phyloP scores from a whole-genome alignment of 2,113 vertebrate species.

The Eudorcas thomsonii region DNA sequence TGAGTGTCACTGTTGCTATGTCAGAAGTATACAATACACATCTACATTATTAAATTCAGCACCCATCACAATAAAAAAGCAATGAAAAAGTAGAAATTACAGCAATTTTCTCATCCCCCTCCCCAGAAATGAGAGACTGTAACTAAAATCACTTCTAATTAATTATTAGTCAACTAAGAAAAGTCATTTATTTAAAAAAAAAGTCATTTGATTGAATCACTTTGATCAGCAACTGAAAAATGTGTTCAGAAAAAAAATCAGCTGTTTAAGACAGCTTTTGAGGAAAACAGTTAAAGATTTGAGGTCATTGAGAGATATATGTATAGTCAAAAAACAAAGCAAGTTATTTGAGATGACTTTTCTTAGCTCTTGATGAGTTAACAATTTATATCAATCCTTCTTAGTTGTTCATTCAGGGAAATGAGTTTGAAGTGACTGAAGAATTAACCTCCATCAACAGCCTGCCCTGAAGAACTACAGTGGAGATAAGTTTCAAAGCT shows the following conservation, averaged over 20 bases:
- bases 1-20: background rate
- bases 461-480: background rate
- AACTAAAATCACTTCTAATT: background rate
- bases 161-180: background rate
- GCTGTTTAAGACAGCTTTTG: background rate
- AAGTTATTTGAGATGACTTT: background rate
- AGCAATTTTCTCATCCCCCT: background rate
- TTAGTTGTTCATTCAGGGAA: background rate
- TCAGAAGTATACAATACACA: background rate
- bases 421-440: background rate
- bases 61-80: background rate
- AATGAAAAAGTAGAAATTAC: background rate
- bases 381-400: background rate
- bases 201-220: background rate
- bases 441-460: background rate
- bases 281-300: background rate
- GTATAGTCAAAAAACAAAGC: background rate
- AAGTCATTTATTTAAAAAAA: background rate
- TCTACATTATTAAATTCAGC: background rate
- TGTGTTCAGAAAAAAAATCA: background rate
- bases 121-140: background rate
- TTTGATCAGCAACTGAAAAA: background rate
- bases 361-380: background rate
- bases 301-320: background rate
- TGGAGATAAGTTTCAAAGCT: background rate